Evolutionary conservation across 2,797 vertebrate genomes (phyloP), one percentile per base, ranked within the genome.

Genomic region (Calcarius lapponicus): DNA sequence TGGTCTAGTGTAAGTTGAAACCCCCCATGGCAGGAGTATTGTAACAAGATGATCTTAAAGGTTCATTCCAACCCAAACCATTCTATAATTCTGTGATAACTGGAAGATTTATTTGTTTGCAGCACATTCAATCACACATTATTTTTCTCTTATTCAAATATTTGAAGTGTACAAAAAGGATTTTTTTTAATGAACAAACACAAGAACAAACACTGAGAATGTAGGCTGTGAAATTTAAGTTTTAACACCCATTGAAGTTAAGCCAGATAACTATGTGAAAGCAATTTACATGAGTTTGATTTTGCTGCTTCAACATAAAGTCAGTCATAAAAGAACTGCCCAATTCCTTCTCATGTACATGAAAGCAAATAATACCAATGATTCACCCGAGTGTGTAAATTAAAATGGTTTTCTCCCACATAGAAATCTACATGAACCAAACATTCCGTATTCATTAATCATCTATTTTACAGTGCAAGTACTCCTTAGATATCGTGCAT

Each of bases 391-490:
- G 17, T n/a, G 54, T 69, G 9, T 34, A 93, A 93, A 83, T 86
- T 72, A 75, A 88, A 92, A 84, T 76, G 4, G 6, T 73, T 95
- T 96, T 92, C 90, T 94, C 90, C 76, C 90, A 93, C 90, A 85
- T 9, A 86, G 36, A 76, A 82, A 93, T 96, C 85, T 96, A 53
- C 85, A 92, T 94, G 88, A 92, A 83, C 21, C 38, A 90, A 72
- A 75, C 2, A 2, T 69, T 93, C 17, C 83, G 75, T 90, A 90
- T 84, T 81, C 70, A 91, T 84, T 84, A 48, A 61, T 66, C 36
- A 79, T 24, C 43, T 71, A 51, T 79, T 96, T 92, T 65, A 82
- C 26, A 65, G 8, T 32, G 54, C 56, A 75, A 93, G 54, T 38
- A 56, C 11, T 84, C 21, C 65, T 86, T 69, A 84, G 34, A 50